These are phyloP conservation scores for Manacus vitellinus DNA, from an alignment of 2,113 vertebrate genomes.

Conservation along the genomic window DNA sequence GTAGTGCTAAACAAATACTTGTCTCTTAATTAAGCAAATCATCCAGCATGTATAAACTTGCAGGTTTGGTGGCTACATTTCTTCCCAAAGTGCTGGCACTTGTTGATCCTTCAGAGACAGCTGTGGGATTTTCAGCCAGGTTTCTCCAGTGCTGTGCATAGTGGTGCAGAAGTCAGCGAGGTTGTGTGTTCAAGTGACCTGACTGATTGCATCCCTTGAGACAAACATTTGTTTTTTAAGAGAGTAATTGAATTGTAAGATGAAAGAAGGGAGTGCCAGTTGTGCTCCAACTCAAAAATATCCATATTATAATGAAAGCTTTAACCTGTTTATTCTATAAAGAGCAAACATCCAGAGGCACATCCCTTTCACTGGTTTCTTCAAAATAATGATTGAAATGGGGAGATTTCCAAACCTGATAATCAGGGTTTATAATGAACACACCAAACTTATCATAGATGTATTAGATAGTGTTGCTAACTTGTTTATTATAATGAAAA, in stretches of 20 bases:
- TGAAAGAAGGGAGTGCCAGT: not conserved
- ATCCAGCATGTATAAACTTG: not conserved
- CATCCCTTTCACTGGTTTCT: not conserved
- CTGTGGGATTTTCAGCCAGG: not conserved
- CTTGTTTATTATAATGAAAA: not conserved
- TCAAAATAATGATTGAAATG: not conserved
- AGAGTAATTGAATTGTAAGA: not conserved
- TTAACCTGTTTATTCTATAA: not conserved
- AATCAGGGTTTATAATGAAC: not conserved
- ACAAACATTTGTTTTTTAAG: not conserved
- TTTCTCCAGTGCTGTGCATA: not conserved
- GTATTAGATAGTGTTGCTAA: not conserved
- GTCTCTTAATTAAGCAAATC: not conserved
- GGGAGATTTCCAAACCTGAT: not conserved
- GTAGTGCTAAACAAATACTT: not conserved
- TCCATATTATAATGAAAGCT: not conserved
- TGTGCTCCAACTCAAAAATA: not conserved
- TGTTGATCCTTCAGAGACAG: not conserved
- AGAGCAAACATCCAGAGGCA: not conserved
- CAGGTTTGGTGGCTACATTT: not conserved
- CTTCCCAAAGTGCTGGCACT: not conserved
- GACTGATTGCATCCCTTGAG: not conserved
- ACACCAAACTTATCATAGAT: not conserved
- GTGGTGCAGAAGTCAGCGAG: not conserved
- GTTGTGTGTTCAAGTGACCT: not conserved